phyloP scores from a whole-genome alignment of 2,113 vertebrate species.

The Plectropomus leopardus region DNA sequence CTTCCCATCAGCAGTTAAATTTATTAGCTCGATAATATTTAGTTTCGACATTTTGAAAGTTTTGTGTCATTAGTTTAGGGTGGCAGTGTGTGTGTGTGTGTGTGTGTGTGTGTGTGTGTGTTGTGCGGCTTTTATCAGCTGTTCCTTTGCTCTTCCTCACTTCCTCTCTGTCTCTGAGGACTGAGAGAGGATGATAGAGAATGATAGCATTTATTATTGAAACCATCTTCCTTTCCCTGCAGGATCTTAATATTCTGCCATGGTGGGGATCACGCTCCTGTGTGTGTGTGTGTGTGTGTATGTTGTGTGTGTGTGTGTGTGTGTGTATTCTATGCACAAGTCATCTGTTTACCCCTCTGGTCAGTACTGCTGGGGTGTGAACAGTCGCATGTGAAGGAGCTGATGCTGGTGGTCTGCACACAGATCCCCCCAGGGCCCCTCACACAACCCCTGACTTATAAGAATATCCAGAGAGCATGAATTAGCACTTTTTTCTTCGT shows the following conservation, averaged over 20 bases:
- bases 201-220: slow-evolving; percentile 74
- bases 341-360: slow-evolving; percentile 80
- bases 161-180: slow-evolving; percentile 10
- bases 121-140: slow-evolving; percentile 48
- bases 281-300: slow-evolving; percentile 24
- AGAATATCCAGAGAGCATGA: slow-evolving; percentile 19
- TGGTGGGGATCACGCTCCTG: slow-evolving; percentile 34
- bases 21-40: neutral
- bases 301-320: slow-evolving; percentile 4
- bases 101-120: neutral
- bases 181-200: slow-evolving; percentile 65
- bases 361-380: slow-evolving; percentile 62
- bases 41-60: neutral
- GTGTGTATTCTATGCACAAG: slow-evolving; percentile 29
- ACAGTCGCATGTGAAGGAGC: slow-evolving; percentile 73
- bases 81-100: slow-evolving; percentile 27
- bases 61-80: slow-evolving; percentile 52
- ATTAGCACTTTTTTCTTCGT: slow-evolving; percentile 5
- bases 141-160: slow-evolving; percentile 22
- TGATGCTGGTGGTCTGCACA: slow-evolving; percentile 42
- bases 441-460: slow-evolving; percentile 4
- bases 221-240: slow-evolving; percentile 60
- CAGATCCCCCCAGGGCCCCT: slow-evolving; percentile 16
- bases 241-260: slow-evolving; percentile 60
- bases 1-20: neutral